phyloP scores from a whole-genome alignment of 2,797 vertebrate genomes.

The Tenualosa thibaudeaui region DNA sequence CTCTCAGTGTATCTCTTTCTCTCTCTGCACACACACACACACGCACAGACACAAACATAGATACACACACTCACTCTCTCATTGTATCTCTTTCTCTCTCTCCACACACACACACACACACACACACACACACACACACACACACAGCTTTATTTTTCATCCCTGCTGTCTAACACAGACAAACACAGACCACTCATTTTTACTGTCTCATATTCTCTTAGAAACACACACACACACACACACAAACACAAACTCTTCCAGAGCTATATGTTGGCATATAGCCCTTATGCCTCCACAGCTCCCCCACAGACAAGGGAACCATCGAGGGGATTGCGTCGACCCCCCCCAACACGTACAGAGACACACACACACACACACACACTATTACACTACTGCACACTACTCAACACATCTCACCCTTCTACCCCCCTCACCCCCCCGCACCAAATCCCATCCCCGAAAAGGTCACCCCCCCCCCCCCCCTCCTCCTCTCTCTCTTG shows the following conservation, averaged over 20 bases:
- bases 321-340: conserved; percentile 8
- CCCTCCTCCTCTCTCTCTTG: conserved; percentile 34
- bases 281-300: neutral
- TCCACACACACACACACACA: neutral
- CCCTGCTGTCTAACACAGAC: neutral
- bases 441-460: neutral
- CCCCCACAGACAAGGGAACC: neutral
- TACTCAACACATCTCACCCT: neutral
- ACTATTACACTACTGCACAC: neutral
- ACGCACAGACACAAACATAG: neutral
- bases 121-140: neutral
- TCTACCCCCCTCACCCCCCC: neutral
- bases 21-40: neutral
- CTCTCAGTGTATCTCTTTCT: neutral
- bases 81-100: too few species aligned
- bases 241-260: conserved; percentile 36
- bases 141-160: conserved; percentile 1
- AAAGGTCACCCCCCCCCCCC: neutral
- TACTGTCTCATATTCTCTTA: conserved; percentile 29
- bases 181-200: conserved; percentile 41
- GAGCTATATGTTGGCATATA: neutral
- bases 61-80: too few species aligned
- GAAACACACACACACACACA: conserved; percentile 43
- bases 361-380: conserved; percentile 4
- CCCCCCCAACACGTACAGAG: neutral